These are phyloP conservation scores for Stegastes partitus DNA, from an alignment of 2,113 vertebrate genomes.

Conservation along the genomic window DNA sequence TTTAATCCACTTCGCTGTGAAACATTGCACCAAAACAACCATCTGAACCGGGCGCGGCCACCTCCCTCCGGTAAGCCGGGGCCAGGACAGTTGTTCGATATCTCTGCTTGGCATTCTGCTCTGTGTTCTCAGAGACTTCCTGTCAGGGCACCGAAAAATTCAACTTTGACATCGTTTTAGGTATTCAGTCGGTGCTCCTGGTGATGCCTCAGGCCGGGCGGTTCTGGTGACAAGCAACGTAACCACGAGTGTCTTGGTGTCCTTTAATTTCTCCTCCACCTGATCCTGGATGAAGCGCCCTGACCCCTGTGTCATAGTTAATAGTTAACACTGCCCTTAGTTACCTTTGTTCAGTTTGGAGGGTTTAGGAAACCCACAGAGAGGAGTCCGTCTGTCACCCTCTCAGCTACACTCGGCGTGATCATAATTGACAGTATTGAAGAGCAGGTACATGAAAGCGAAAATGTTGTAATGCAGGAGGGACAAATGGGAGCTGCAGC, in stretches of 20 bases:
- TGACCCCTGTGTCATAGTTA: constrained; percentile 2
- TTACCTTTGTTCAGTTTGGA: constrained; percentile 19
- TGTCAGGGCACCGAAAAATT: not conserved
- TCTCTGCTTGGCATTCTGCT: not conserved
- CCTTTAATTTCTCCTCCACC: constrained; percentile 22
- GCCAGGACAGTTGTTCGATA: not conserved
- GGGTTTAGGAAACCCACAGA: constrained; percentile 19
- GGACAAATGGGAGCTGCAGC: constrained; percentile 21
- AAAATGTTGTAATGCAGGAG: constrained; percentile 4
- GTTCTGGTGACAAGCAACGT: not conserved
- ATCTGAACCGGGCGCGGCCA: not conserved
- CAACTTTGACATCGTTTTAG: not conserved
- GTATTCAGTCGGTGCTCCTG: constrained; percentile 1
- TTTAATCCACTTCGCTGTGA: not conserved
- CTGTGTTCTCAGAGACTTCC: not conserved
- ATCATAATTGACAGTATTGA: constrained; percentile 4
- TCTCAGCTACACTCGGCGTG: not conserved
- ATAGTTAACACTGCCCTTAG: not conserved
- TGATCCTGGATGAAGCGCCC: constrained; percentile 15
- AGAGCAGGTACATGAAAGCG: constrained; percentile 32
- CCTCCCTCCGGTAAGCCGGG: not conserved
- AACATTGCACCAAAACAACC: not conserved
- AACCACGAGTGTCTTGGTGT: constrained; percentile 22
- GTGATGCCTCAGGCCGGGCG: constrained; percentile 7
- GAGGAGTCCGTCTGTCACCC: not conserved